These are phyloP conservation scores for Cyphomyrus discorhynchus DNA, from an alignment of 2,113 vertebrate species.

Conservation along the genomic window DNA sequence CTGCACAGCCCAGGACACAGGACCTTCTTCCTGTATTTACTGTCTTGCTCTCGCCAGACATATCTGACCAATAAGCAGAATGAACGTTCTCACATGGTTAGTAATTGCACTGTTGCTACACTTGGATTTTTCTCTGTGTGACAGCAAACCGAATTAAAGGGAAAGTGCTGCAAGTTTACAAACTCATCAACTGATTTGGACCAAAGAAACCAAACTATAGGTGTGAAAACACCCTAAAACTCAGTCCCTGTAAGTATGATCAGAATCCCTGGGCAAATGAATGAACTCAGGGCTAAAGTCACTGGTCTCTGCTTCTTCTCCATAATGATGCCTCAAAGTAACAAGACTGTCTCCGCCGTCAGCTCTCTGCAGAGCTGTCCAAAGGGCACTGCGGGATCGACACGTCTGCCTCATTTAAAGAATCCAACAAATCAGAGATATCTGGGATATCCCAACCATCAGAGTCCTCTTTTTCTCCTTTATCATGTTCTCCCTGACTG, in stretches of 20 bases:
- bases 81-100: neutral
- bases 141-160: neutral
- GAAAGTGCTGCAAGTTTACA: neutral
- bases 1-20: neutral
- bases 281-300: constrained; percentile 36
- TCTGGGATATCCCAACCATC: constrained; percentile 64
- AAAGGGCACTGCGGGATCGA: neutral
- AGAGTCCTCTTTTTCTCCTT: no score
- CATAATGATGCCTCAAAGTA: constrained; percentile 3
- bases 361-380: constrained; percentile 7
- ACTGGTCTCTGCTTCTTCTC: constrained; percentile 12
- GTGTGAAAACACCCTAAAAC: neutral
- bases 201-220: neutral
- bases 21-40: neutral
- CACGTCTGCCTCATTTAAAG: constrained; percentile 39
- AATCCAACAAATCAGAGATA: constrained; percentile 61
- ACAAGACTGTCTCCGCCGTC: neutral
- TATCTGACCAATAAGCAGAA: neutral
- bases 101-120: neutral
- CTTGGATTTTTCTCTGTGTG: neutral
- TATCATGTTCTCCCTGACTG: neutral
- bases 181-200: neutral
- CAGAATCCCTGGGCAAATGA: constrained; percentile 58
- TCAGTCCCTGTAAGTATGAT: constrained; percentile 28
- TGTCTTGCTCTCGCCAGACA: no score